Evolutionary conservation across 2,113 vertebrate species (phyloP).

Genomic region (Chelonoidis abingdonii): DNA sequence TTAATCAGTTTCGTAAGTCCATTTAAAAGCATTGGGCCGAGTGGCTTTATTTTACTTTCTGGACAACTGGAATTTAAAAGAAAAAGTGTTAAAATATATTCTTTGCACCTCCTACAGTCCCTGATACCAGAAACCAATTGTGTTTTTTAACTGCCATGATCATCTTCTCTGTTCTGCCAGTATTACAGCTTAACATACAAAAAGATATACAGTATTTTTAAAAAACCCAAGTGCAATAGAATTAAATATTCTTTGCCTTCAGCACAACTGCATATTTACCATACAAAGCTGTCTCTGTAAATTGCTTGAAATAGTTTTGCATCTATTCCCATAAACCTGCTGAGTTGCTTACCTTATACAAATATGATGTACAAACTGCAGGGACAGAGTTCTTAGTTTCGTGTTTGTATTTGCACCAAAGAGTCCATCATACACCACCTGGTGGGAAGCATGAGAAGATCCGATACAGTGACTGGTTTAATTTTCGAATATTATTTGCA

Average conservation of each 20-base stretch:
- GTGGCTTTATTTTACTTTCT: constrained; percentile 94
- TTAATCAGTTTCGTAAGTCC: constrained; percentile 99
- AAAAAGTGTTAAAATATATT: not conserved
- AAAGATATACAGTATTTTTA: not conserved
- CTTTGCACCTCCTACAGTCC: not conserved
- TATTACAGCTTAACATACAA: not conserved
- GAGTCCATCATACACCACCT: constrained; percentile 98
- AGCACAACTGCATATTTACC: not conserved
- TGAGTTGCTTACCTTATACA: constrained; percentile 91
- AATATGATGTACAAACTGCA: constrained; percentile 99
- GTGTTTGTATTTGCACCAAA: constrained; percentile 97
- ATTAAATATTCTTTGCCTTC: not conserved
- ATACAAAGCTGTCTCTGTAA: not conserved
- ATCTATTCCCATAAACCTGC: not conserved
- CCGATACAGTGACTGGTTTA: not conserved
- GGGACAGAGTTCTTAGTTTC: constrained; percentile 92
- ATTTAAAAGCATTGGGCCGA: constrained; percentile 98
- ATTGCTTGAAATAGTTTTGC: not conserved
- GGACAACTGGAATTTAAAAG: constrained; percentile 87
- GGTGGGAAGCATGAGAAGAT: constrained; percentile 16
- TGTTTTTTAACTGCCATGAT: not conserved
- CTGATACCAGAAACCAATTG: not conserved
- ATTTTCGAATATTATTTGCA: not conserved
- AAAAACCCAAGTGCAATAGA: not conserved
- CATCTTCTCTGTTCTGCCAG: rapidly evolving